Evolutionary conservation across 2,888 invertebrate genomes (phyloP), one percentile per base, ranked within the genome.

Genomic region (Aproaerema taeniolella): DNA sequence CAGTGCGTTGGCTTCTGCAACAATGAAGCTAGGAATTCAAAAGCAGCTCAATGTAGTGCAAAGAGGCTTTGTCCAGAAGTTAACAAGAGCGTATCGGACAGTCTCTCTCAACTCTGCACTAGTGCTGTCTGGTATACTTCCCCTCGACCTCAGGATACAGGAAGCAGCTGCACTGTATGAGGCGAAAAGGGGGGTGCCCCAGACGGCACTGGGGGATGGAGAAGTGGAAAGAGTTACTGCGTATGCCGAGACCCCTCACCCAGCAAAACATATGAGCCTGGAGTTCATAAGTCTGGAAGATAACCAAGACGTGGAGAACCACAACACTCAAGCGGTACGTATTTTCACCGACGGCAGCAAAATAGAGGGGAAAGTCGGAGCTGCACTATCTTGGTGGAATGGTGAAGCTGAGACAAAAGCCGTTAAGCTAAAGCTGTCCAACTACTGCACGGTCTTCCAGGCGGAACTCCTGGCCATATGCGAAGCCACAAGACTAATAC

Each of bases 121-220:
- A 10, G 9, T 40, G 10, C 36, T 48, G 16, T 29, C 45, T 2
- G 43, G 45, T 10, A 11, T 51, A 9, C 38, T 46, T 6, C 45
- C 31, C 5, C 31, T 31, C 2, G 31, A 31, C 17, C 10, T 31
- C 2, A 15, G 31, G 1, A n/a, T 31, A 4, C 31, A 16, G 1
- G 53, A 58, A 20, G 42, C 38, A 9, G 45, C 46, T 3, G 2
- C 41, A 1, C 30, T 52, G 6, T 54, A 51, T 16, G 47, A 44
- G 35, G 42, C 38, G 1, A 52, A 31, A 36, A 50, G 34, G 15
- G 49, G 10, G 4, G 31, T 31, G 2, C 33, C 33, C 1, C 17
- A 10, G 11, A 2, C 17, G 7, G 17, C 1, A n/a, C 10, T 49
- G 8, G 44, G 36, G 2, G 53, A 43, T 2, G 10, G 43, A 9